Percentiles rank a stretch among this genome's conserved stretches.
These are phyloP conservation scores for Tipula lateralis DNA, from an alignment of 2,888 invertebrate genomes.

Conservation along the genomic window DNA sequence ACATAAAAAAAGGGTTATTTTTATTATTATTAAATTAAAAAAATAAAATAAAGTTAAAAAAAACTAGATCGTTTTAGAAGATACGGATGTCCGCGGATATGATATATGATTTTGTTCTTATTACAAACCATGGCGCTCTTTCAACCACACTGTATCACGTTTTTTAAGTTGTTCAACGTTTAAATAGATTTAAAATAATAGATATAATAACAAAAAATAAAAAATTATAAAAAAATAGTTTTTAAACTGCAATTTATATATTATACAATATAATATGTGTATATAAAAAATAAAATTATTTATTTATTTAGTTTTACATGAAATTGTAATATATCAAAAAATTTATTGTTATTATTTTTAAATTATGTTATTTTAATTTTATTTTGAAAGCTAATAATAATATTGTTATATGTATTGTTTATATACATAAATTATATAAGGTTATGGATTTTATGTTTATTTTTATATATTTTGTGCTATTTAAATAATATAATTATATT, in stretches of 20 bases:
- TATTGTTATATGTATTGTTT: not conserved
- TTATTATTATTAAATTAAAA: slow-evolving; percentile 26
- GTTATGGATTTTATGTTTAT: not conserved
- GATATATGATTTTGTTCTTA: slow-evolving; percentile 26
- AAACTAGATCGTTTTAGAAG: slow-evolving; percentile 27
- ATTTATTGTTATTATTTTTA: slow-evolving; percentile 19
- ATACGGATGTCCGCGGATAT: not conserved
- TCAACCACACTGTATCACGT: slow-evolving; percentile 11
- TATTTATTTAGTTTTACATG: slow-evolving; percentile 19
- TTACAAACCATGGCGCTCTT: slow-evolving; percentile 14
- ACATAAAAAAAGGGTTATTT: not conserved
- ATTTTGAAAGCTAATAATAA: slow-evolving; percentile 24
- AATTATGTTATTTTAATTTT: slow-evolving; percentile 19
- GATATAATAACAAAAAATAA: not conserved
- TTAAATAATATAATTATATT: not conserved
- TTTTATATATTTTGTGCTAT: too few species aligned
- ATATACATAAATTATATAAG: not conserved
- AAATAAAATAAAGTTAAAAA: not conserved
- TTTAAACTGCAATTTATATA: slow-evolving; percentile 15
- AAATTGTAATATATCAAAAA: slow-evolving; percentile 19
- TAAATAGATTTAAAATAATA: not conserved
- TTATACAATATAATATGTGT: too few species aligned
- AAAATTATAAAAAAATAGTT: not conserved
- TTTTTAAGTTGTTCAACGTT: slow-evolving; percentile 19
- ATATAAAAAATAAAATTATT: not conserved